These are phyloP conservation scores for Marisa cornuarietis DNA, from an alignment of 1,140 invertebrate species.

Conservation along the genomic window DNA sequence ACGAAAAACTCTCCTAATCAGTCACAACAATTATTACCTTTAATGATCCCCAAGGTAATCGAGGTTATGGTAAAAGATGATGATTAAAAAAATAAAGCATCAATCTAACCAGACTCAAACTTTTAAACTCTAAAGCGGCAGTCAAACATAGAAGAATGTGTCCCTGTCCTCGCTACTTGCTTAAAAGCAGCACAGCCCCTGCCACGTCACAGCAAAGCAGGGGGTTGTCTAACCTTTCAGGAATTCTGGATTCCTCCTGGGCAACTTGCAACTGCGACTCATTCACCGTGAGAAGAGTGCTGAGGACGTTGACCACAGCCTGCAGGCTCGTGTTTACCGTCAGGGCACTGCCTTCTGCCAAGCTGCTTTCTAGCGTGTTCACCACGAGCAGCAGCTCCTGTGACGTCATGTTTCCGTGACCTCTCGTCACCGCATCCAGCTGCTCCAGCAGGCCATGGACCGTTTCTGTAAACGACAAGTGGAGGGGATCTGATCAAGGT, in stretches of 20 bases:
- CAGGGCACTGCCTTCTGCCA: not conserved
- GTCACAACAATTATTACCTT: too few relatives aligned
- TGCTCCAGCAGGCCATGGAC: slow-evolving; percentile 6
- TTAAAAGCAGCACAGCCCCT: not conserved
- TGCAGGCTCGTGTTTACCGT: not conserved
- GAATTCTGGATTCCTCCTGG: not conserved
- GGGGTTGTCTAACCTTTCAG: not conserved
- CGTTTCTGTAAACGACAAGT: slow-evolving; percentile 16
- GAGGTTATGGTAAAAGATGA: too few relatives aligned
- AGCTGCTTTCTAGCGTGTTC: slow-evolving; percentile 3
- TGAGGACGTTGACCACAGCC: slow-evolving; percentile 13
- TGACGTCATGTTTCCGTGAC: not conserved
- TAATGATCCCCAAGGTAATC: too few relatives aligned
- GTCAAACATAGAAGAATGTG: too few relatives aligned
- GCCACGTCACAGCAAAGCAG: not conserved
- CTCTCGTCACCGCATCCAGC: slow-evolving; percentile 3
- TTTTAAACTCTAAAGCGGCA: too few relatives aligned
- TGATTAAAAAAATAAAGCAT: too few relatives aligned
- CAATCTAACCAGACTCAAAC: too few relatives aligned
- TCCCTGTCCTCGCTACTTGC: too few relatives aligned
- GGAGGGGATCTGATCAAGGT: not conserved
- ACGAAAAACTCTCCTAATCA: too few relatives aligned
- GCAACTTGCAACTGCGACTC: not conserved
- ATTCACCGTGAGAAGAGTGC: slow-evolving; percentile 5
- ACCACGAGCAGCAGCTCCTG: slow-evolving; percentile 15